Evolutionary conservation across 2,113 vertebrate genomes (phyloP), one percentile per base, ranked within the genome.

Genomic region (Polypterus senegalus): DNA sequence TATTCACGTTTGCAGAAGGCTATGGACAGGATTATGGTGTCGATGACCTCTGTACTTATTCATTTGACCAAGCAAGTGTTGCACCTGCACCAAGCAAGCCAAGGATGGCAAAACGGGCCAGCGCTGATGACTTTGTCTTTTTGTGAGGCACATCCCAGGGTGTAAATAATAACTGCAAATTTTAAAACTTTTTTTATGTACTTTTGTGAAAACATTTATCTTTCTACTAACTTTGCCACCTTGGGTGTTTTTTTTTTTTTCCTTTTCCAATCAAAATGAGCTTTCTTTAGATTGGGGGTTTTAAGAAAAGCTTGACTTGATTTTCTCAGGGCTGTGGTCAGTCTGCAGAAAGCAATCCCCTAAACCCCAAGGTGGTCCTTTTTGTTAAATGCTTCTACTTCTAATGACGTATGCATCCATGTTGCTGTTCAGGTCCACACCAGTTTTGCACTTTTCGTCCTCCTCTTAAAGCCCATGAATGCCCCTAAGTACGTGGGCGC

Each of bases 1-100:
- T 94, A 76, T 95, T 94, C 65, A 92, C 89, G 1, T 80, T 95
- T 53, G 84, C 89, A 0, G 91, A 93, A 47, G 90, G 92, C 57
- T 79, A 72, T 0, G 76, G 89, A 67, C 92, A 91, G 74, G 90
- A 92, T 69, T 91, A 89, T 57, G 79, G 80, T 63, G 74, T 89
- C 59, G 87, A 90, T 3, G 81, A 81, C 61, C 77, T 80, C 54
- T 76, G 83, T 70, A 74, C 77, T 6, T 78, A 68, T 63, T 64
- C 74, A 46, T 66, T 76, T 6, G 82, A 79, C 58, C 71, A 74
- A 1, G 53, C 74, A 0, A 61, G 71, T 4, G 79, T 74, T 70
- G 83, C 83, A 6, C 76, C 86, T 3, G 76, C 79, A 47, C 56
- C 74, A 0, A 79, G 78, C 9, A 75, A 53, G 54, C 70, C 70